Conservation (phyloP, 2,113 vertebrate genomes). For the Anseranas semipalmata region DNA sequence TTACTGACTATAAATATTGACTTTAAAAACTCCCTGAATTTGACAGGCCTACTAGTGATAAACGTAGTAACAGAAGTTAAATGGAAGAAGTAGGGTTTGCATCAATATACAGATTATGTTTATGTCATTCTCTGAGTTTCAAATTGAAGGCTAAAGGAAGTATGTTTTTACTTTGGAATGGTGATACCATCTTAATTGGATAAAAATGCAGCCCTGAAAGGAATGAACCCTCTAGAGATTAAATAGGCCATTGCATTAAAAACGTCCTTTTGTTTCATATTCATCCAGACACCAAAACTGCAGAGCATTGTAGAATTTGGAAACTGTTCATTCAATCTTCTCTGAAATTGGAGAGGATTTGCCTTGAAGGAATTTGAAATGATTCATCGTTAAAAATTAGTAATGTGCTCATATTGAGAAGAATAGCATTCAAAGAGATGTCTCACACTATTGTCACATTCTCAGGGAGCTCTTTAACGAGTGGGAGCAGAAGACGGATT, state of each 20-base stretch:
- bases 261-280: background rate
- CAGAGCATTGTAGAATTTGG: background rate
- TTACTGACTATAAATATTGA: background rate
- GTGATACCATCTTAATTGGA: background rate
- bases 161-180: background rate
- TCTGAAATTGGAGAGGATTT: background rate
- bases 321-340: background rate
- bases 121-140: background rate
- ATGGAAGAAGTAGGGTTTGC: background rate
- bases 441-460: background rate
- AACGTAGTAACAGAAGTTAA: background rate
- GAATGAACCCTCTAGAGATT: background rate
- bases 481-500: slow-evolving; percentile 87
- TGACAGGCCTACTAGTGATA: background rate
- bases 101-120: background rate
- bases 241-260: background rate
- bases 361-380: background rate
- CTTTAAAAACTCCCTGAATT: background rate
- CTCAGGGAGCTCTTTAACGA: slow-evolving; percentile 81
- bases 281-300: background rate
- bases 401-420: background rate
- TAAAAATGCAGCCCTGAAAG: background rate
- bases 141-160: background rate
- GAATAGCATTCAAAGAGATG: background rate
- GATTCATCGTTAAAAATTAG: background rate